Evolutionary conservation across 2,113 vertebrate genomes (phyloP), one percentile per base, ranked within the genome.

Genomic region (Rissa tridactyla): DNA sequence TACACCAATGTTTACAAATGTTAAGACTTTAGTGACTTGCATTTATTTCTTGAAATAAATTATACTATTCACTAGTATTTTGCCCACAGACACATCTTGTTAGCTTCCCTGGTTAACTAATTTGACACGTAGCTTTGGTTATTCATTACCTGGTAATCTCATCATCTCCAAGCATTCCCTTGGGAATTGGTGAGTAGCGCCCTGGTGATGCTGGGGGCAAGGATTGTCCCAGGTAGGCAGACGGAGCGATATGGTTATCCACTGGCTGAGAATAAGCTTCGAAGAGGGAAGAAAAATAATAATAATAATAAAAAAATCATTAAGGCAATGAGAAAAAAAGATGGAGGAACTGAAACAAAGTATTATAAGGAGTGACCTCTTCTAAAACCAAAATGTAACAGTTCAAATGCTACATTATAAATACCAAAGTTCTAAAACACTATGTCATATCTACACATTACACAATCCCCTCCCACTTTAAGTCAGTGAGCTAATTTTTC

Each of bases 181-280:
- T 99, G 15, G 99, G 98, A 71, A 99, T 97, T 15, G 99, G 99
- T 5, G 99, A 99, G 51, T 98, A 99, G 77, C 98, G 97, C 57
- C 99, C 98, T 11, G 99, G 98, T 44, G 98, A 98, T 10, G 99
- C 97, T 27, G 98, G 98, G 11, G 99, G 98, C 34, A 98, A 52
- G 5, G 98, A 68, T 94, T 99, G 99, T 38, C 98, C 97, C 98
- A 99, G 55, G 98, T 98, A 99, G 96, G 93, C 97, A 76, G 99
- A 98, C 34, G 98, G 97, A 94, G 97, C 98, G 98, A 99, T 98
- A 98, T 99, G 99, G 96, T 99, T 99, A 96, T 99, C 99, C 93
- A 99, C 94, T 94, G 99, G 98, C 68, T 98, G 99, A 82, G 99
- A 98, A 97, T 98, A 98, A 71, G 99, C 99, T 99, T 98, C 96